These are phyloP conservation scores for Trachops cirrhosus DNA, from an alignment of 2,797 vertebrate genomes.

Conservation along the genomic window DNA sequence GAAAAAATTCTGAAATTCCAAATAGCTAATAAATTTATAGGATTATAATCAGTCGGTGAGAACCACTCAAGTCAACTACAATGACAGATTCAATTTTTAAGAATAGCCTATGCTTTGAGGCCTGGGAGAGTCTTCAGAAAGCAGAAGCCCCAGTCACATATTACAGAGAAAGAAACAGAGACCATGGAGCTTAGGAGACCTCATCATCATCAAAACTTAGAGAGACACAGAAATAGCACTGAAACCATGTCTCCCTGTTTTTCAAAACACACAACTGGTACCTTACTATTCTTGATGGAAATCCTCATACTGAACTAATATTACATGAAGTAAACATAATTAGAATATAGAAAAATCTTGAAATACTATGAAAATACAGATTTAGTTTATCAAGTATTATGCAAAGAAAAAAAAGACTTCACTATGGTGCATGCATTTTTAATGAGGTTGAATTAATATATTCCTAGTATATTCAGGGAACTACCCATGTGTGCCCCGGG, in stretches of 20 bases:
- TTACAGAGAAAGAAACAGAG: not conserved
- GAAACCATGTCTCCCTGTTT: not conserved
- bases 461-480: not conserved
- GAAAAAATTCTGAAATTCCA: conserved; percentile 46
- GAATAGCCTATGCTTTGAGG: not conserved
- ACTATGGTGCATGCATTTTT: not conserved
- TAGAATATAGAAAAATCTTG: not conserved
- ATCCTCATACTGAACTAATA: not conserved
- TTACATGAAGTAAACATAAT: accelerated
- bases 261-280: not conserved
- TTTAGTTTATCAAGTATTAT: not conserved
- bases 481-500: accelerated
- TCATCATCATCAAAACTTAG: not conserved
- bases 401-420: not conserved
- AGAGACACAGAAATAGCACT: not conserved
- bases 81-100: not conserved
- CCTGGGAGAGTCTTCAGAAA: not conserved
- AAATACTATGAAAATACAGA: not conserved
- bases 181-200: not conserved
- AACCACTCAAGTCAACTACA: not conserved
- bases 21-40: not conserved
- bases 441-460: not conserved
- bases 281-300: not conserved
- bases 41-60: not conserved
- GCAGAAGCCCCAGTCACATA: not conserved